Evolutionary conservation across 1,140 invertebrate species (phyloP), one percentile per base, ranked within the genome.

Genomic region (Aphaenogaster floridana): DNA sequence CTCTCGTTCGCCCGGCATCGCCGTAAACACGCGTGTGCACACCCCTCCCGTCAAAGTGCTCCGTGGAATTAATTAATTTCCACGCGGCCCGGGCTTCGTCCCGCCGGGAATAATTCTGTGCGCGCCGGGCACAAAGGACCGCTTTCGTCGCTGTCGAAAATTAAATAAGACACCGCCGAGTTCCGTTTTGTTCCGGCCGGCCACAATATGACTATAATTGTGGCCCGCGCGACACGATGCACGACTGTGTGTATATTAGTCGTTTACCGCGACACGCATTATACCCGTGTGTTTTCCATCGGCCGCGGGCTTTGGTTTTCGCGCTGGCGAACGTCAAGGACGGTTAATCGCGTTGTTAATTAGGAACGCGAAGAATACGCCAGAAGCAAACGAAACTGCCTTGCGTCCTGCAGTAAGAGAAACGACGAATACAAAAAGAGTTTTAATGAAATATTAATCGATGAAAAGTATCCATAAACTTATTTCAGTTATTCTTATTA

Each of bases 11-110:
- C 45, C 21, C 21, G 64, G 52, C 61, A 36, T 80, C 48, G 28
- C n/a, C 50, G 13, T 86, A 86, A 86, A 84, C 54, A 76, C 9
- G 66, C 36, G 11, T 11, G 42, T 17, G 57, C n/a, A 6, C 57
- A 48, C 45, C 9, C 11, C 7, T 21, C 36, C 36, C 45, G 66
- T 71, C 85, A 86, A 81, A 86, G 66, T 80, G 28, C 64, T 39
- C 64, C 52, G 52, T 52, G 0, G 78, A 86, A 81, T 86, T 86
- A 86, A 86, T 86, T 81, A 86, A 86, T 86, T 86, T 86, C 85
- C 66, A 45, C 66, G 54, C 66, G 45, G 21, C 28, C 28, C 13
- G 52, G 50, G n/a, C 48, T 28, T 11, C 54, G 68, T 61, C 15
- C 54, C 52, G 52, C 7, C n/a, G 28, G 54, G 34, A 84, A 84